Evolutionary conservation across 2,113 vertebrate species (phyloP).

Genomic region (Entosphenus tridentatus): DNA sequence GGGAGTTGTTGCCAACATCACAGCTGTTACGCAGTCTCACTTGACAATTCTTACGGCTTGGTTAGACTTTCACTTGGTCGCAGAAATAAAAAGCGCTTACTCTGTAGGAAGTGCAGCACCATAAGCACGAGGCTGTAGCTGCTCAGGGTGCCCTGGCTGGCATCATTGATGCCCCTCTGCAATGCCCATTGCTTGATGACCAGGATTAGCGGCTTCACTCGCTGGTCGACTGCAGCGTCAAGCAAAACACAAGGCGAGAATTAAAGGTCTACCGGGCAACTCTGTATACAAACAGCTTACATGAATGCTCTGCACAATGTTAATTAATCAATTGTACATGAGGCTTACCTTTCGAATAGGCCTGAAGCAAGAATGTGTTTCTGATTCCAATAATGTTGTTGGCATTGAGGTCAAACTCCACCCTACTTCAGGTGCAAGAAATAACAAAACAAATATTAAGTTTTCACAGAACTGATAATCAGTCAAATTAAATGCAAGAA

Average conservation of each 20-base stretch:
- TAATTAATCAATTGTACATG: neutral
- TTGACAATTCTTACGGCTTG: neutral
- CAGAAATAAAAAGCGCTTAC: conserved; percentile 31
- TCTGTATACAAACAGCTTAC: too few relatives aligned
- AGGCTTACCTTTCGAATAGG: conserved; percentile 63
- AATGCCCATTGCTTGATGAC: conserved; percentile 79
- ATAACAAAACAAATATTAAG: neutral
- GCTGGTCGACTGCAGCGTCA: conserved; percentile 37
- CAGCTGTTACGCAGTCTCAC: too few relatives aligned
- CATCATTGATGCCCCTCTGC: conserved; percentile 64
- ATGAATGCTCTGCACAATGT: neutral
- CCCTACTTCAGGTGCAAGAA: conserved; percentile 26
- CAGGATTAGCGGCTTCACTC: conserved; percentile 63
- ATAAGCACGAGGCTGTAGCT: conserved; percentile 87
- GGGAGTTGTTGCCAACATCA: too few relatives aligned
- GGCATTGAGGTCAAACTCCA: conserved; percentile 94
- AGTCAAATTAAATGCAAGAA: neutral
- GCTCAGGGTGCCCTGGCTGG: conserved; percentile 81
- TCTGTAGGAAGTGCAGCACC: conserved; percentile 94
- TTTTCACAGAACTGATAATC: neutral
- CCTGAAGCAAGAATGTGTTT: conserved; percentile 87
- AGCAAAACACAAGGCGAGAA: too few relatives aligned
- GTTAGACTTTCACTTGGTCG: neutral
- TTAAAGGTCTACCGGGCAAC: too few relatives aligned
- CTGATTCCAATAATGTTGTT: conserved; percentile 91